A percentile compares a stretch with the other conserved stretches of the same genome.
These are phyloP conservation scores for Lytechinus pictus DNA, from an alignment of 35 echinoderm and acorn worm genomes.

Conservation along the genomic window DNA sequence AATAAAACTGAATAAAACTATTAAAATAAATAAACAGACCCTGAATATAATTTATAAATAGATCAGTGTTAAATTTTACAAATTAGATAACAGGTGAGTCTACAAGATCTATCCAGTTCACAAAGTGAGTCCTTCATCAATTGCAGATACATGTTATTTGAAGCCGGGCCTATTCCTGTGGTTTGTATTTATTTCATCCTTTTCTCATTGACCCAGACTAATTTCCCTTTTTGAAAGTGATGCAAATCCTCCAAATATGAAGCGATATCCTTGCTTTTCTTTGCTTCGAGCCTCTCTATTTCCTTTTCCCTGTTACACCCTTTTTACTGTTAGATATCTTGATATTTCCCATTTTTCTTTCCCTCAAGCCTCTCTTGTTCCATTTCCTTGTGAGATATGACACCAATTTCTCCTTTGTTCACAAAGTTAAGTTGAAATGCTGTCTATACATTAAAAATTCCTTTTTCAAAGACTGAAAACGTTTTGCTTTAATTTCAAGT, in stretches of 20 bases:
- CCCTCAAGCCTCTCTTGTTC: not conserved
- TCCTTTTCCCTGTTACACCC: not conserved
- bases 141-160: not conserved
- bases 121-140: too few relatives aligned
- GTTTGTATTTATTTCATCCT: not conserved
- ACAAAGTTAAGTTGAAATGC: not conserved
- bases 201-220: not conserved
- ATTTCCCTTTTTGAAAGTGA: slow-evolving; percentile 19
- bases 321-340: not conserved
- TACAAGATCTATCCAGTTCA: too few relatives aligned
- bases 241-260: not conserved
- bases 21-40: too few relatives aligned
- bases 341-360: not conserved
- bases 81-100: too few relatives aligned
- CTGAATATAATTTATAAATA: too few relatives aligned
- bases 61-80: too few relatives aligned
- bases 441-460: too few relatives aligned
- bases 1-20: too few relatives aligned
- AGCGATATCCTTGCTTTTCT: not conserved
- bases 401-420: not conserved
- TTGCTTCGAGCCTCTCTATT: not conserved
- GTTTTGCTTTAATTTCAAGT: too few relatives aligned
- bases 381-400: not conserved
- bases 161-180: not conserved
- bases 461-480: too few relatives aligned